phyloP scores from a whole-genome alignment of 2,113 vertebrate species.

The Nerophis lumbriciformis region DNA sequence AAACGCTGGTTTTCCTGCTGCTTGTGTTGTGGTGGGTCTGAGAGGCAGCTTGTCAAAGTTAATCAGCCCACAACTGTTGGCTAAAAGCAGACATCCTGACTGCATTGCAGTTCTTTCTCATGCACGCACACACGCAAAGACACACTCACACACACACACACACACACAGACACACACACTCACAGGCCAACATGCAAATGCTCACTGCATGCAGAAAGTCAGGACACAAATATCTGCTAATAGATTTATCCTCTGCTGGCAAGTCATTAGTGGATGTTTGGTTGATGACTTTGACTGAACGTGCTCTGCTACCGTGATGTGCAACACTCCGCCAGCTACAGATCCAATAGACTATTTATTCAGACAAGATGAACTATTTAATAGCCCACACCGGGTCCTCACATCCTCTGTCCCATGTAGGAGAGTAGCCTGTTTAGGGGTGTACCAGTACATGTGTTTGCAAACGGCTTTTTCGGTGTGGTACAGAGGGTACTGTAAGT shows the following conservation, averaged over 20 bases:
- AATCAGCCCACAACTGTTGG: slow-evolving; percentile 60
- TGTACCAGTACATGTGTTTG: too few species aligned
- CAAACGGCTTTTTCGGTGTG: too few species aligned
- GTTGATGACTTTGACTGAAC: slow-evolving; percentile 34
- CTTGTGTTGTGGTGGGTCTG: slow-evolving; percentile 60
- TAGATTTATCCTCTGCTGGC: slow-evolving; percentile 37
- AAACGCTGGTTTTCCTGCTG: slow-evolving; percentile 48
- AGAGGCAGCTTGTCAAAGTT: slow-evolving; percentile 69
- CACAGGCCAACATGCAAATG: slow-evolving; percentile 15
- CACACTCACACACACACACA: slow-evolving; percentile 14
- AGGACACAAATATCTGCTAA: slow-evolving; percentile 18
- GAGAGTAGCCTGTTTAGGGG: not conserved
- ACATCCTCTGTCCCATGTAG: slow-evolving; percentile 14
- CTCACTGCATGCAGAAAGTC: slow-evolving; percentile 10
- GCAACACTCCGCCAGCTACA: slow-evolving; percentile 13
- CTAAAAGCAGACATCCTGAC: slow-evolving; percentile 68
- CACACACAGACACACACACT: slow-evolving; percentile 3
- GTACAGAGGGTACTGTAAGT: too few species aligned
- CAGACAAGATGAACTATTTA: slow-evolving; percentile 52
- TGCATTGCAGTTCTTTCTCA: slow-evolving; percentile 40
- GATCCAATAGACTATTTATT: slow-evolving; percentile 43
- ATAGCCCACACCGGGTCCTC: not conserved
- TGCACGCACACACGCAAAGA: slow-evolving; percentile 8
- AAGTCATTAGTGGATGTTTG: slow-evolving; percentile 30
- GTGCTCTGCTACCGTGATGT: slow-evolving; percentile 23